These are phyloP conservation scores for Lagria hirta DNA, from an alignment of 2,888 invertebrate species.

Conservation along the genomic window DNA sequence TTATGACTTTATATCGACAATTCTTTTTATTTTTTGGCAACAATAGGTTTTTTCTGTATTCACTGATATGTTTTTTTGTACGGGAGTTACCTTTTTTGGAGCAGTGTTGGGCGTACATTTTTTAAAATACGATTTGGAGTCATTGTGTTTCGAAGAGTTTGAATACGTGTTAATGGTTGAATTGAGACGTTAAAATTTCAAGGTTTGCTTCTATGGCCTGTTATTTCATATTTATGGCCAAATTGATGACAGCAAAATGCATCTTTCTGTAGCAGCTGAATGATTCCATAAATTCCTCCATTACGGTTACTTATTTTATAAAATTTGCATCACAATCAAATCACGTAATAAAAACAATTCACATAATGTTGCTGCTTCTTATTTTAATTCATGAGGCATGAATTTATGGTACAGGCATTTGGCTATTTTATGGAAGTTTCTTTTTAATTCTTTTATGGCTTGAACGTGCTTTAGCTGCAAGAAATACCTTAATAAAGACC, in stretches of 20 bases:
- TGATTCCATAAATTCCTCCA: conserved; percentile 16
- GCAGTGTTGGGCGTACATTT: conserved; percentile 49
- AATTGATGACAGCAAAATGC: conserved; percentile 22
- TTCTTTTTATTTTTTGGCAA: conserved; percentile 38
- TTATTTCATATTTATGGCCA: conserved; percentile 21
- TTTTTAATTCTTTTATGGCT: too few relatives aligned
- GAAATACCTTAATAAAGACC: too few relatives aligned
- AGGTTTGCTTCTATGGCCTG: conserved; percentile 11
- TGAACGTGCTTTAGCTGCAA: too few relatives aligned
- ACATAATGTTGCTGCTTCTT: too few relatives aligned
- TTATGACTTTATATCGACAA: conserved; percentile 20
- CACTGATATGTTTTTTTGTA: conserved; percentile 34
- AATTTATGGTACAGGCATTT: too few relatives aligned
- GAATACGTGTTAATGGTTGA: conserved; percentile 52
- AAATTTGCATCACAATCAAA: too few relatives aligned
- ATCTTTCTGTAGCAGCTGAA: conserved; percentile 21
- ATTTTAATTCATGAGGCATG: too few relatives aligned
- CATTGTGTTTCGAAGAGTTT: conserved; percentile 42
- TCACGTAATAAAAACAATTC: too few relatives aligned
- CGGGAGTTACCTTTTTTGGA: conserved; percentile 23
- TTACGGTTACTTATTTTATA: too few relatives aligned
- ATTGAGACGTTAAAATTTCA: conserved; percentile 46
- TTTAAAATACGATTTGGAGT: conserved; percentile 49
- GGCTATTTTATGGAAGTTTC: too few relatives aligned
- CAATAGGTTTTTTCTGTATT: conserved; percentile 45